Evolutionary conservation across 2,888 invertebrate genomes (phyloP), one percentile per base, ranked within the genome.

Genomic region (Plebejus melissa): DNA sequence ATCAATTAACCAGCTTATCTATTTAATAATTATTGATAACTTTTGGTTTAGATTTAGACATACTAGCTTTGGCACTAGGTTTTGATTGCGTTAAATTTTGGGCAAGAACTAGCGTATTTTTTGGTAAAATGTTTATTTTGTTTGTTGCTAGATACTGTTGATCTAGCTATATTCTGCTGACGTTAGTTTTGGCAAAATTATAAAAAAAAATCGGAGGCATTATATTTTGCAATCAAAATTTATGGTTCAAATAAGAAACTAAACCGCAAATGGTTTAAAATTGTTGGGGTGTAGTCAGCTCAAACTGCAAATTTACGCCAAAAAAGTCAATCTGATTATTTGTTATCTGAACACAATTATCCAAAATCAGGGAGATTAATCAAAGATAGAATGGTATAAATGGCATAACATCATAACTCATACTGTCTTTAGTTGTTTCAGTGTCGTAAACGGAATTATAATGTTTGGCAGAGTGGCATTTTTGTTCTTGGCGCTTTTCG

Each of bases 401-500:
- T 38, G n/a, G 32, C 11, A 36, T 36, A 2, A 69, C 7, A 16
- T 38, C 16, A 22, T 22, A 22, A 22, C 22, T 22, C 22, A 38
- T n/a, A 38, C n/a, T 11, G 4, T 13, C 16, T 38, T 36, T 4
- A 69, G 6, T 38, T n/a, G 7, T 5, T 36, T 69, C 5, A 36
- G 16, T 69, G 32, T 38, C 0, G 3, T 16, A 38, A 38, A 28
- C 50, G 22, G 1, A 71, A 22, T 60, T 28, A 28, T 4, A 3
- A 60, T 71, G 71, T 50, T 71, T 22, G 46, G 71, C 22, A 71
- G 46, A 46, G 7, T 41, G 3, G 11, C 41, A 22, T 28, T 71
- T 50, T 22, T 71, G 46, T 28, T 71, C 28, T 9, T 71, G 13
- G 71, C 50, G 9, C 41, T 71, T 46, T 71, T 71, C 16, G 71